A percentile compares a stretch with the other conserved stretches of the same genome.
Conservation (phyloP, 2,113 vertebrate genomes). For the Calyptomena viridis region DNA sequence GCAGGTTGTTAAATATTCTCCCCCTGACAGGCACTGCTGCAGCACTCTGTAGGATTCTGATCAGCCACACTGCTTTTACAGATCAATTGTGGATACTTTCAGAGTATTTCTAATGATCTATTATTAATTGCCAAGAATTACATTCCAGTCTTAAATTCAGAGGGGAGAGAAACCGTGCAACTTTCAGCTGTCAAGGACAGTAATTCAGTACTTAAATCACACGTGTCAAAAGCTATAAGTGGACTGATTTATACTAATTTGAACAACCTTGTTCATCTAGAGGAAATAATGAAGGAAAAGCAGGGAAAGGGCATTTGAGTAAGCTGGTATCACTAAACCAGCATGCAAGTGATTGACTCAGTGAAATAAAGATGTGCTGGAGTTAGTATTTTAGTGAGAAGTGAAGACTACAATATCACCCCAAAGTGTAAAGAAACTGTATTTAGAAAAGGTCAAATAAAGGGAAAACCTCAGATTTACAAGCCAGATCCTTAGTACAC, state of each 20-base stretch:
- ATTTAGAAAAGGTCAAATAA: not conserved
- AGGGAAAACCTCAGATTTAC: not conserved
- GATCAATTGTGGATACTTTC: constrained; percentile 18
- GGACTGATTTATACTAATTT: constrained; percentile 37
- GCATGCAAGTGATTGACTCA: not conserved
- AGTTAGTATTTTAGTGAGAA: not conserved
- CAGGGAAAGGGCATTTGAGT: not conserved
- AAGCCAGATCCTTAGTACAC: not conserved
- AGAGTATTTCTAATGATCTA: constrained; percentile 48
- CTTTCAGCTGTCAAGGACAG: constrained; percentile 31
- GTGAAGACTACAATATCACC: not conserved
- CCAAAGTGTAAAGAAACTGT: not conserved
- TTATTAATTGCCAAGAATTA: constrained; percentile 50
- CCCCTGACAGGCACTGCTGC: not conserved
- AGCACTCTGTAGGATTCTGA: not conserved
- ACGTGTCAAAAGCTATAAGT: constrained; percentile 5
- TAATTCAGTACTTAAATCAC: not conserved
- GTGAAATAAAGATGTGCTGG: not conserved
- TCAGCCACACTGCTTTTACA: not conserved
- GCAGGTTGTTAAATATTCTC: not conserved
- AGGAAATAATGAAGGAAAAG: constrained; percentile 14
- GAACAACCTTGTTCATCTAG: not conserved
- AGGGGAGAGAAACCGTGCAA: not conserved
- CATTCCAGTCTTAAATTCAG: constrained; percentile 31
- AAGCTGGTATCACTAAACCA: not conserved